Percentiles rank a stretch among this genome's conserved stretches.
Evolutionary conservation across 2,113 vertebrate species (phyloP).

Genomic region (Puffinus mauretanicus): DNA sequence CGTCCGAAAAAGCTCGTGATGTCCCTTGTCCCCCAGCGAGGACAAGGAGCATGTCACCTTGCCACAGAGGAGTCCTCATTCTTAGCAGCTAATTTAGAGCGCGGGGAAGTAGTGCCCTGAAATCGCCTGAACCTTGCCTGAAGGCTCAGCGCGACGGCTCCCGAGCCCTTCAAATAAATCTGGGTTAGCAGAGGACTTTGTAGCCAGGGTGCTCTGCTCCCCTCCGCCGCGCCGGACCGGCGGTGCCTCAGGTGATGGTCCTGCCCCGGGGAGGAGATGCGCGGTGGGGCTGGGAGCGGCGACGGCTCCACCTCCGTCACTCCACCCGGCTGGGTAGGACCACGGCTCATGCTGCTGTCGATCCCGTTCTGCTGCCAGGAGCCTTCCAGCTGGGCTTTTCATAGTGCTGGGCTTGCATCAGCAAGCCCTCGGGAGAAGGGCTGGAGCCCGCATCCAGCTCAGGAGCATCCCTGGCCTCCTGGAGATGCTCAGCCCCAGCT

Average conservation of each 20-base stretch:
- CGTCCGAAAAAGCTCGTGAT: not conserved
- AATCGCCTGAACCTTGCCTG: constrained; percentile 45
- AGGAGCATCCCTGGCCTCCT: not conserved
- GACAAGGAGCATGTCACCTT: constrained; percentile 60
- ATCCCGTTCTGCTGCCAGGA: not conserved
- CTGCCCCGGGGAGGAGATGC: not conserved
- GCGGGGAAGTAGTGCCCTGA: not conserved
- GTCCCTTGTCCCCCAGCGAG: not conserved
- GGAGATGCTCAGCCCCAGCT: not conserved
- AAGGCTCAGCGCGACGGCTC: not conserved
- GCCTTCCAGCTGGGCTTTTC: not conserved
- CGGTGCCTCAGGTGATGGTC: not conserved
- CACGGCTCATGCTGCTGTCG: accelerated
- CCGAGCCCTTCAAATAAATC: constrained; percentile 23
- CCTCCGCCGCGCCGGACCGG: accelerated
- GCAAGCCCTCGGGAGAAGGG: accelerated
- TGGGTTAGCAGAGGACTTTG: constrained; percentile 37
- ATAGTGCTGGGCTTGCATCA: not conserved
- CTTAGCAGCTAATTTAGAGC: constrained; percentile 63
- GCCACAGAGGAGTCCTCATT: constrained; percentile 57
- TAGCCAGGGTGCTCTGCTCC: not conserved
- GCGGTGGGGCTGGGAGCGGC: accelerated
- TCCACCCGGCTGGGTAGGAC: accelerated
- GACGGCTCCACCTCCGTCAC: not conserved
- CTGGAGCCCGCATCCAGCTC: not conserved